A percentile compares a stretch with the other conserved stretches of the same genome.
phyloP scores from a whole-genome alignment of 1,140 invertebrate genomes.

The Aphidius gifuensis region DNA sequence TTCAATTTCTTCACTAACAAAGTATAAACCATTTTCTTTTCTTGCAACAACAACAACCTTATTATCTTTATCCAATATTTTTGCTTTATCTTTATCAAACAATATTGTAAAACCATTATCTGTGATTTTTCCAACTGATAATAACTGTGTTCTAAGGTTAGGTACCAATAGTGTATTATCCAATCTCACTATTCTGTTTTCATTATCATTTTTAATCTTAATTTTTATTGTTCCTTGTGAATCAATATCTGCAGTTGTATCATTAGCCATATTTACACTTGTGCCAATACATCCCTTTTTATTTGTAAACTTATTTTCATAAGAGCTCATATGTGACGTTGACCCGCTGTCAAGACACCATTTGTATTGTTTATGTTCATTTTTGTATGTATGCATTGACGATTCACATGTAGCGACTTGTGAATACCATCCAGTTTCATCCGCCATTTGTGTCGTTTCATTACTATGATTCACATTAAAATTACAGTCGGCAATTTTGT shows the following conservation, averaged over 20 bases:
- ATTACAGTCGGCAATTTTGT: neutral
- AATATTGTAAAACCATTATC: slow-evolving; percentile 25
- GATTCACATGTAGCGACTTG: neutral
- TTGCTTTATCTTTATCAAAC: slow-evolving; percentile 12
- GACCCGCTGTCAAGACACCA: slow-evolving; percentile 25
- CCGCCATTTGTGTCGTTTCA: neutral
- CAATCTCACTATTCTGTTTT: slow-evolving; percentile 20
- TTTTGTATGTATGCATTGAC: neutral
- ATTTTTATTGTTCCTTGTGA: slow-evolving; percentile 20
- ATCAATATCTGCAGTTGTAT: slow-evolving; percentile 11
- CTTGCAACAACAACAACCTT: slow-evolving; percentile 3
- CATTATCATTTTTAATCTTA: neutral
- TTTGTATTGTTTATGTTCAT: neutral
- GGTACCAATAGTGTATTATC: slow-evolving; percentile 31
- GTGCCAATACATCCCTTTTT: neutral
- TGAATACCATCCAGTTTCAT: neutral
- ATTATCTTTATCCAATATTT: slow-evolving; percentile 1
- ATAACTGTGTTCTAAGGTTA: slow-evolving; percentile 30
- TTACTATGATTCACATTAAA: too few species aligned
- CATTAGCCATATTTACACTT: slow-evolving; percentile 21
- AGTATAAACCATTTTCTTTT: slow-evolving; percentile 21
- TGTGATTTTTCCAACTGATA: slow-evolving; percentile 32
- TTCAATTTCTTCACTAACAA: slow-evolving; percentile 8
- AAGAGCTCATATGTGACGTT: slow-evolving; percentile 21
- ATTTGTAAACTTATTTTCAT: slow-evolving; percentile 1